These are phyloP conservation scores for Mohoua ochrocephala DNA, from an alignment of 2,113 vertebrate genomes.

Conservation along the genomic window DNA sequence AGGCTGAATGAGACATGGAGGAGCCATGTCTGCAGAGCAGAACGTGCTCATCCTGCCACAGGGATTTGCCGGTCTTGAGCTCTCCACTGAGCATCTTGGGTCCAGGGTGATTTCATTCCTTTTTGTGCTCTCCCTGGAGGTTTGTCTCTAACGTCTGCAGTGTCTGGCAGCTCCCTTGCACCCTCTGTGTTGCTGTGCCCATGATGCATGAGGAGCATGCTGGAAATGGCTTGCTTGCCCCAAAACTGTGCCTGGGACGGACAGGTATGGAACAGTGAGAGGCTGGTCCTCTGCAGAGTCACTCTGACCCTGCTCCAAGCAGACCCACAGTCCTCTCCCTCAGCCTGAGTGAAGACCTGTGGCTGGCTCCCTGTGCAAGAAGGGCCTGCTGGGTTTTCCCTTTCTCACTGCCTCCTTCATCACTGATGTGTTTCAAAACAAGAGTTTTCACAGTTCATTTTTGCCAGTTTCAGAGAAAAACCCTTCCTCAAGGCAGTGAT, in stretches of 20 bases:
- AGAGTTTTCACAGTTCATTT: background rate
- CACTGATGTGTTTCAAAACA: background rate
- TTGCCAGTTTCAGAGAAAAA: background rate
- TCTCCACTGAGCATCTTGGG: background rate
- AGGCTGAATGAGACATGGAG: background rate
- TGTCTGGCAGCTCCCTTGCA: too few species aligned
- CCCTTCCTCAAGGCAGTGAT: background rate
- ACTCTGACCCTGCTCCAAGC: background rate
- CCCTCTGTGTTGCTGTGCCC: too few species aligned
- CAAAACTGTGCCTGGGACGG: too few species aligned
- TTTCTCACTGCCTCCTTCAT: background rate
- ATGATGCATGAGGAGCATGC: too few species aligned
- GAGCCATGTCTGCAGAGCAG: background rate
- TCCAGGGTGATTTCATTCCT: too few species aligned
- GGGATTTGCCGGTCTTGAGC: background rate
- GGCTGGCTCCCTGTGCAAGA: background rate
- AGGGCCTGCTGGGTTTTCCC: background rate
- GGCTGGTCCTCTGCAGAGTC: too few species aligned
- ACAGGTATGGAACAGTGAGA: too few species aligned
- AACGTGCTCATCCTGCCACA: background rate
- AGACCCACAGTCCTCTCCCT: background rate
- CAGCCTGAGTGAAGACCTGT: background rate
- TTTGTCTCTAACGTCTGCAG: too few species aligned
- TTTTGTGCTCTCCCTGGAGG: too few species aligned
- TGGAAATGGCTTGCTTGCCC: too few species aligned